Evolutionary conservation across 2,888 invertebrate genomes (phyloP).

Genomic region (Mythimna pallens): DNA sequence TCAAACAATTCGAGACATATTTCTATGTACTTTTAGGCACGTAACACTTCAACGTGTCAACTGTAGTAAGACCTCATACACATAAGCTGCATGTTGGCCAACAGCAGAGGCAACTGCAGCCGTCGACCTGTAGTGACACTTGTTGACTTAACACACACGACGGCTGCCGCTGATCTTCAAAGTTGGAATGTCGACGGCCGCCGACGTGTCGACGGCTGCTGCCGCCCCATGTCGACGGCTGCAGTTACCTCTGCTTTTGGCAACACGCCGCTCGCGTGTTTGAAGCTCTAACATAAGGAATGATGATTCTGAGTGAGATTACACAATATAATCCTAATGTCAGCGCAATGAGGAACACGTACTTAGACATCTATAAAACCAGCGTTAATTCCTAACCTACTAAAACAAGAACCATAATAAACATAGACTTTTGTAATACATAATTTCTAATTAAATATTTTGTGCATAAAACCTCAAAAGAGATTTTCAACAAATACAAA

Average conservation of each 20-base stretch:
- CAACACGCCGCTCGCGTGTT: too few relatives aligned
- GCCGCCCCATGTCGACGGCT: too few relatives aligned
- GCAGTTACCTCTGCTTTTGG: too few relatives aligned
- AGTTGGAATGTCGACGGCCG: too few relatives aligned
- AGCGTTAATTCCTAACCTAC: constrained; percentile 41
- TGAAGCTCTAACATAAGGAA: constrained; percentile 31
- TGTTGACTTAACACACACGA: too few relatives aligned
- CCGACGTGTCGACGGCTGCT: too few relatives aligned
- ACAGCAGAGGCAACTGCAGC: too few relatives aligned
- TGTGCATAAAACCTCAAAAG: constrained; percentile 64
- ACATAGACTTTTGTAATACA: constrained; percentile 49
- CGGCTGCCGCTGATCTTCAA: too few relatives aligned
- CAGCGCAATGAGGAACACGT: constrained; percentile 46
- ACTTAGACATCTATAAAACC: constrained; percentile 57
- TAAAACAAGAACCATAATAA: constrained; percentile 57
- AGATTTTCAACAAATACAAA: constrained; percentile 57
- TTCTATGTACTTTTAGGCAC: constrained; percentile 56
- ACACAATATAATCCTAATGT: constrained; percentile 22
- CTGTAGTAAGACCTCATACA: constrained; percentile 6
- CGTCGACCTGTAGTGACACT: too few relatives aligned
- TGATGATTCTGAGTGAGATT: constrained; percentile 58
- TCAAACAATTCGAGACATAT: constrained; percentile 43
- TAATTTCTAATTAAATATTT: constrained; percentile 49
- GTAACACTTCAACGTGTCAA: constrained; percentile 33
- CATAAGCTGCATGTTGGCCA: too few relatives aligned